Conservation (phyloP, 30 jellyfish, hydroid and myxozoan genomes). For the Aurelia aurita region DNA sequence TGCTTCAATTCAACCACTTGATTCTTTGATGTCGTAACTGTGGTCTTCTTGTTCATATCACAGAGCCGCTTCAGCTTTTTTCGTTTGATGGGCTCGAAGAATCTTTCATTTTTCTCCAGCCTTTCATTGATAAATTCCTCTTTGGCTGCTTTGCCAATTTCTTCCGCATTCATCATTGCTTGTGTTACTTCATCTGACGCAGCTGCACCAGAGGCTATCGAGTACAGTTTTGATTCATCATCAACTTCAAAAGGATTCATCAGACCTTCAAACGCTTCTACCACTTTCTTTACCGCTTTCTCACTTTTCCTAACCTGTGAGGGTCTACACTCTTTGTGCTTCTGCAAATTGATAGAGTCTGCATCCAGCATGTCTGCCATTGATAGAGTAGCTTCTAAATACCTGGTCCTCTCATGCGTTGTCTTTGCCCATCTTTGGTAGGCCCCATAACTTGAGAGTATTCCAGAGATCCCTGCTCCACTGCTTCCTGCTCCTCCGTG, state of each 20-base stretch:
- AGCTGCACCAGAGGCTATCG: constrained; percentile 48
- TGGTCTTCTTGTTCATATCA: constrained; percentile 22
- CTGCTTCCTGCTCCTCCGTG: constrained; percentile 51
- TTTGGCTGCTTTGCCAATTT: constrained; percentile 40
- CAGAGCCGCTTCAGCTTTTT: constrained; percentile 31
- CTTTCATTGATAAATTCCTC: constrained; percentile 22
- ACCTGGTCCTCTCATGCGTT: constrained; percentile 39
- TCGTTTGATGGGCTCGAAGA: constrained; percentile 51
- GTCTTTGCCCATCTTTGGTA: constrained; percentile 8
- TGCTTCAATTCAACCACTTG: no score
- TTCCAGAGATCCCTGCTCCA: constrained; percentile 45
- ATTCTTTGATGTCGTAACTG: no score
- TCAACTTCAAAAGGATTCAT: constrained; percentile 5
- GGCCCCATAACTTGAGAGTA: not conserved
- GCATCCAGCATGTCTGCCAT: constrained; percentile 53
- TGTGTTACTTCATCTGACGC: constrained; percentile 46
- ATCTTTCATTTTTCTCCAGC: constrained; percentile 9
- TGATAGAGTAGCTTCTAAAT: constrained; percentile 12
- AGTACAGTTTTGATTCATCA: not conserved
- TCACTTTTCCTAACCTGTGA: constrained; percentile 34
- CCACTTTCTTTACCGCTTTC: constrained; percentile 27
- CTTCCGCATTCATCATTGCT: constrained; percentile 43
- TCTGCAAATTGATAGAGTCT: constrained; percentile 2
- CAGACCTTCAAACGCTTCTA: constrained; percentile 37
- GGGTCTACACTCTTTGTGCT: constrained; percentile 56